A percentile compares a stretch with the other conserved stretches of the same genome.
Conservation (phyloP, 1,140 invertebrate species). For the Tetragnatha versicolor region DNA sequence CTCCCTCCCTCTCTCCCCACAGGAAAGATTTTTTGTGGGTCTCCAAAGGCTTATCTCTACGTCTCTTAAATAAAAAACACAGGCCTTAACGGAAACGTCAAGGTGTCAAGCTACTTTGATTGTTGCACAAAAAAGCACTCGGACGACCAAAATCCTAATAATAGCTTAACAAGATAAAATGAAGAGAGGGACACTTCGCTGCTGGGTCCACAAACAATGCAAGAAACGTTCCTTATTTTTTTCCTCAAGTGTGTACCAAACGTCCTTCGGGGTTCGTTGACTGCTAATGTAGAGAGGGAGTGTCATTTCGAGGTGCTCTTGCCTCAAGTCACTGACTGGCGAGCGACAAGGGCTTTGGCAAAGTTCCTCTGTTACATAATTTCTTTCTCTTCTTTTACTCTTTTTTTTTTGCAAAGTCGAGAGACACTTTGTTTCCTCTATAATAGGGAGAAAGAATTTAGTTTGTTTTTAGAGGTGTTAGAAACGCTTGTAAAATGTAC, state of each 20-base stretch:
- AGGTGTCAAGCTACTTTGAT: no score
- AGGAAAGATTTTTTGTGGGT: no score
- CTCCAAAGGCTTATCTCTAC: no score
- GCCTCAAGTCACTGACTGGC: background rate
- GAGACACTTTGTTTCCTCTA: background rate
- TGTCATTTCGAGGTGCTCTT: no score
- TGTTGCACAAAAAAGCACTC: no score
- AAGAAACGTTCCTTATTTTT: slow-evolving; percentile 8
- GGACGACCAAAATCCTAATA: no score
- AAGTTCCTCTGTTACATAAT: background rate
- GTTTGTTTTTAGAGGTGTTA: no score
- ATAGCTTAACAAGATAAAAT: slow-evolving; percentile 13
- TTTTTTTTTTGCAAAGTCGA: background rate
- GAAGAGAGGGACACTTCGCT: slow-evolving; percentile 8
- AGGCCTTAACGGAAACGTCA: no score
- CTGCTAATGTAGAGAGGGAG: slow-evolving; percentile 10
- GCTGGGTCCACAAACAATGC: background rate
- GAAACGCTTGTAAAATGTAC: no score
- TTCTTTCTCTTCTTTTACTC: background rate
- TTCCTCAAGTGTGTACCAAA: no score
- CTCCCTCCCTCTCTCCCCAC: no score
- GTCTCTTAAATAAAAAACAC: no score
- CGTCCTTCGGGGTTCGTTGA: slow-evolving; percentile 28
- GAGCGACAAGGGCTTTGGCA: background rate
- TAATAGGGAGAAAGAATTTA: background rate